These are phyloP conservation scores for Drosophila littoralis DNA, from an alignment of 1,140 invertebrate species.

Conservation along the genomic window DNA sequence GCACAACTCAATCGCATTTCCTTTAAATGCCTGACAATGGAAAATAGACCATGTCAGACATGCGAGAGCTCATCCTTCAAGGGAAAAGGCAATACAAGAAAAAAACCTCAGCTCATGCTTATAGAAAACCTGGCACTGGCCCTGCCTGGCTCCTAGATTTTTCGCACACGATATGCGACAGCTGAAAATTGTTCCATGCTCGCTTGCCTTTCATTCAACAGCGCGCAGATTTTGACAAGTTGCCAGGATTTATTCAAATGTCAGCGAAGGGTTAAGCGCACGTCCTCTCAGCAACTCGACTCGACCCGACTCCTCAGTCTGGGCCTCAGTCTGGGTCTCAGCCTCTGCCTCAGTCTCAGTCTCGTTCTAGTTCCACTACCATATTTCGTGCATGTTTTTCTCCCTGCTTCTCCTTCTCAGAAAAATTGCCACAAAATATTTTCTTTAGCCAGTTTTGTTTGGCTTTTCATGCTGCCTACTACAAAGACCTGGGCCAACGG, in stretches of 20 bases:
- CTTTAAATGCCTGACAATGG: constrained; percentile 67
- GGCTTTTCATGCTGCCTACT: constrained; percentile 17
- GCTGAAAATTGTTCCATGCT: constrained; percentile 74
- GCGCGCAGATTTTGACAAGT: constrained; percentile 71
- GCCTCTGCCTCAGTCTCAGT: no score
- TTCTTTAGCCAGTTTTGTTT: constrained; percentile 44
- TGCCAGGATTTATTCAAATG: constrained; percentile 78
- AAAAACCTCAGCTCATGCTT: constrained; percentile 10
- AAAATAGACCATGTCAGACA: constrained; percentile 49
- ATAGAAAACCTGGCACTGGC: constrained; percentile 11
- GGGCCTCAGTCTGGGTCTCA: background rate
- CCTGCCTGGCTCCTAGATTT: constrained; percentile 48
- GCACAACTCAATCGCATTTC: constrained; percentile 51
- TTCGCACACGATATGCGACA: constrained; percentile 75
- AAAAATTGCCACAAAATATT: constrained; percentile 52
- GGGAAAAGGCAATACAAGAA: constrained; percentile 17
- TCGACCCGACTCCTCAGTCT: background rate
- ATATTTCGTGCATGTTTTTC: background rate
- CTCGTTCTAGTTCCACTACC: background rate
- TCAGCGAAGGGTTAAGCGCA: constrained; percentile 71
- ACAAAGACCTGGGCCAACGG: background rate
- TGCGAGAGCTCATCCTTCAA: constrained; percentile 46
- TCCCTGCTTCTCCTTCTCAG: constrained; percentile 17
- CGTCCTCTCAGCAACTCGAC: constrained; percentile 2
- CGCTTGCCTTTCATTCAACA: constrained; percentile 40